Evolutionary conservation across 2,888 invertebrate species (phyloP).

Genomic region (Caenorhabditis sp.): DNA sequence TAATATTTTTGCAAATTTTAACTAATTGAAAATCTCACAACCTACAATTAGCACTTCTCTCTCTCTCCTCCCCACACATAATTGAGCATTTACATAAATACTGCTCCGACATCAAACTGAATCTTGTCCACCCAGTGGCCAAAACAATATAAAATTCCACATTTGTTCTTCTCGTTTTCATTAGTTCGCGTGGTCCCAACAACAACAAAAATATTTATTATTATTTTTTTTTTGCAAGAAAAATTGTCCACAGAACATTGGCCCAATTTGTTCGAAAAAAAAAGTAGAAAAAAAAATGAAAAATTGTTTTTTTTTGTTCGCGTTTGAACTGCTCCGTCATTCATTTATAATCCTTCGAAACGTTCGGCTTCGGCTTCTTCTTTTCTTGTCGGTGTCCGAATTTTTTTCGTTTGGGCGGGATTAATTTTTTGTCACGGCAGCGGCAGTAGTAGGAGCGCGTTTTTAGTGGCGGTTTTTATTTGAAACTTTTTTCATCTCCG

Average conservation of each 20-base stretch:
- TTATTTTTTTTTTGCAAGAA: not conserved
- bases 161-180: not conserved
- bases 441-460: too few relatives aligned
- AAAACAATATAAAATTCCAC: not conserved
- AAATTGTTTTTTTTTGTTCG: constrained; percentile 1
- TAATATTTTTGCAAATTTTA: too few relatives aligned
- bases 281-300: not conserved
- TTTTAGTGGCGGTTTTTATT: not conserved
- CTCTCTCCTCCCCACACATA: constrained; percentile 14
- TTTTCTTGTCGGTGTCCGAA: not conserved
- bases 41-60: not conserved
- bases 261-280: not conserved
- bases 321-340: not conserved
- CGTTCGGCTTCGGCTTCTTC: not conserved
- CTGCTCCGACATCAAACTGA: constrained; percentile 8
- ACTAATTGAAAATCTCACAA: not conserved
- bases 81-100: constrained; percentile 14
- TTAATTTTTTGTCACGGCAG: too few relatives aligned
- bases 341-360: not conserved
- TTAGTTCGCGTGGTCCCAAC: too few relatives aligned
- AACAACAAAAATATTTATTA: not conserved
- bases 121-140: not conserved
- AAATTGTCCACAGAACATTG: not conserved
- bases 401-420: constrained; percentile 1
- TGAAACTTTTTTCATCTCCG: not conserved